phyloP scores from a whole-genome alignment of 2,797 vertebrate species.

The Margarornis squamiger region DNA sequence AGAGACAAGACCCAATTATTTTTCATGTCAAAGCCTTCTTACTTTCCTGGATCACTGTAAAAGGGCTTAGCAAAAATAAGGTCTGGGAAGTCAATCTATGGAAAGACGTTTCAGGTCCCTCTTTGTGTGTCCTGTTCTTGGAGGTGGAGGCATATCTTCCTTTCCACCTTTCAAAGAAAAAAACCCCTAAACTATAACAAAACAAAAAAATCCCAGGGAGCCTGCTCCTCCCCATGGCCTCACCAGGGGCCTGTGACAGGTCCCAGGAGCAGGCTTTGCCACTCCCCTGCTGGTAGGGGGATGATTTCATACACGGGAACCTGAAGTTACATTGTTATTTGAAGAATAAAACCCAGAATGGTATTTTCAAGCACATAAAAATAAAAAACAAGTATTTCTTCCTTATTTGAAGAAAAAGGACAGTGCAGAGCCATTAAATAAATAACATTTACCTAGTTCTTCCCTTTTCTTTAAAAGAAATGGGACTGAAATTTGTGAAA shows the following conservation, averaged over 20 bases:
- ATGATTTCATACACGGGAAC: background rate
- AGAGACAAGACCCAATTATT: background rate
- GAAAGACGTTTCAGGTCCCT: background rate
- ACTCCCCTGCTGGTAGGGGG: background rate
- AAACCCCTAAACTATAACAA: background rate
- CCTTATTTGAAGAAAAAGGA: background rate
- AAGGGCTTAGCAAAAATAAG: background rate
- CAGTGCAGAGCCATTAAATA: background rate
- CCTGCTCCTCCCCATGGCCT: background rate
- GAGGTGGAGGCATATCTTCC: background rate
- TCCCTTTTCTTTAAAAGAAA: background rate
- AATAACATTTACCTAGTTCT: background rate
- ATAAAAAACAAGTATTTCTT: background rate
- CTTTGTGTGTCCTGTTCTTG: background rate
- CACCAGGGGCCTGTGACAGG: background rate
- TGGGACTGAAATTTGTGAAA: background rate
- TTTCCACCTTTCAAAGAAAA: background rate
- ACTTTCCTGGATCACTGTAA: background rate
- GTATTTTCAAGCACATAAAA: background rate
- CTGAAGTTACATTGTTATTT: background rate
- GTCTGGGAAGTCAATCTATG: background rate
- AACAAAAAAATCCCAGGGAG: background rate
- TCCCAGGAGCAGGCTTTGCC: background rate
- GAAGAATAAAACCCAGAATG: background rate
- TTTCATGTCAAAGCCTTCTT: background rate